Percentiles rank a stretch among this genome's conserved stretches.
Evolutionary conservation across 1,140 invertebrate species (phyloP).

Genomic region (Caerostris extrusa): DNA sequence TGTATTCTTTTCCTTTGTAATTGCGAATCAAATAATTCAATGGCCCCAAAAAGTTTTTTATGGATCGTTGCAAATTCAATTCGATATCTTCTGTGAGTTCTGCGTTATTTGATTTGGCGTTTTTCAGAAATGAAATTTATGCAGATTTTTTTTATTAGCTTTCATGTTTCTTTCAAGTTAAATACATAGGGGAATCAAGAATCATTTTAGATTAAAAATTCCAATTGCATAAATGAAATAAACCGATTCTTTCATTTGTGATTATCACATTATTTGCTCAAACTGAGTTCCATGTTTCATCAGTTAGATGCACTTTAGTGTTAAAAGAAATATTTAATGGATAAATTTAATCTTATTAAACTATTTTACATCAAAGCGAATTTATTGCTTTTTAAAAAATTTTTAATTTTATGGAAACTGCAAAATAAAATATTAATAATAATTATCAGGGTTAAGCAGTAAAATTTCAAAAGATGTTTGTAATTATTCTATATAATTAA

Average conservation of each 20-base stretch:
- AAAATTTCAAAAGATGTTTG: too few species aligned
- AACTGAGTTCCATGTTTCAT: neutral
- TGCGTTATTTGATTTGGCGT: neutral
- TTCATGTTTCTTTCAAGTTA: neutral
- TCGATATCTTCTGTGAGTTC: neutral
- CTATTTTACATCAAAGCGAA: too few species aligned
- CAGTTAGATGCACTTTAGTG: neutral
- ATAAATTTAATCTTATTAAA: neutral
- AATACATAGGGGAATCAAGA: neutral
- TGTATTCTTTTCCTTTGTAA: neutral
- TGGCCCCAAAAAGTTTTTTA: neutral
- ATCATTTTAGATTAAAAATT: conserved; percentile 5
- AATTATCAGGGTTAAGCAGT: too few species aligned
- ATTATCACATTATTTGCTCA: neutral
- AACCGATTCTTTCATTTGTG: neutral
- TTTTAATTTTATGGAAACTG: too few species aligned
- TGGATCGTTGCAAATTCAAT: conserved; percentile 6
- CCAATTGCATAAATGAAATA: neutral
- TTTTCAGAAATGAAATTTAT: neutral
- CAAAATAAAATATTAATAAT: too few species aligned
- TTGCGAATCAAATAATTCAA: conserved; percentile 1
- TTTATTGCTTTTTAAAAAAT: too few species aligned
- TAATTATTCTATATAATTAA: too few species aligned
- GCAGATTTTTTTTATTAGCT: neutral
- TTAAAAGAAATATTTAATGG: neutral